phyloP scores from a whole-genome alignment of 2,113 vertebrate genomes.

The Scopus umbretta region DNA sequence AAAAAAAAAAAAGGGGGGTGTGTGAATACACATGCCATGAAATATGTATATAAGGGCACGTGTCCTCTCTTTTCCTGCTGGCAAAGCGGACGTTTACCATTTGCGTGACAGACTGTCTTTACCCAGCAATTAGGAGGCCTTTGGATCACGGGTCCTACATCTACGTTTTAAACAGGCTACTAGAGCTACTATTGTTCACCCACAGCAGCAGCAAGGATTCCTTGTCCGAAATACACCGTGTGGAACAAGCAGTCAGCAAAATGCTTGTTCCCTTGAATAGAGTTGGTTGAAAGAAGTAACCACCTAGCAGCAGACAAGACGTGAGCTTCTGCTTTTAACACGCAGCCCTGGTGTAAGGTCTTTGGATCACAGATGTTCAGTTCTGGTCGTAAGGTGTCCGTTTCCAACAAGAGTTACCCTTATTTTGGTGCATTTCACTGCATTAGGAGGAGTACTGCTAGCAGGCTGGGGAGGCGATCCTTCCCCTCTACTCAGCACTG shows the following conservation, averaged over 20 bases:
- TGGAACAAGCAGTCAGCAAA: background rate
- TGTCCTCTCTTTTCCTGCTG: background rate
- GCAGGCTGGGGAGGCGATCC: background rate
- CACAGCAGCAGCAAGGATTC: background rate
- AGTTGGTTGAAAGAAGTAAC: background rate
- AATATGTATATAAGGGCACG: fast-evolving
- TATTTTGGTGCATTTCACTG: background rate
- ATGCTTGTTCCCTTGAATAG: background rate
- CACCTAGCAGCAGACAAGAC: background rate
- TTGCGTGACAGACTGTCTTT: background rate
- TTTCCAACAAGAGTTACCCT: background rate
- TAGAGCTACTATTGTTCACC: background rate
- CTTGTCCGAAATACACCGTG: background rate
- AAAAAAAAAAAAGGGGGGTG: background rate
- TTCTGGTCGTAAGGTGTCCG: background rate
- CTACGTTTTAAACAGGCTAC: background rate
- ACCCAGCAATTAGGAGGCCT: background rate
- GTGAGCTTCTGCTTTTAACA: background rate
- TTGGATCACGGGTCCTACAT: background rate
- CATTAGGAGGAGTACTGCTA: background rate
- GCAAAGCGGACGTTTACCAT: background rate
- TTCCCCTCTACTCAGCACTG: background rate
- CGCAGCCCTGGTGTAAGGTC: background rate
- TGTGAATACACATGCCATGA: background rate
- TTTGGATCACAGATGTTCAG: background rate